These are phyloP conservation scores for Cherax quadricarinatus DNA, from an alignment of 1,140 invertebrate genomes.

Conservation along the genomic window DNA sequence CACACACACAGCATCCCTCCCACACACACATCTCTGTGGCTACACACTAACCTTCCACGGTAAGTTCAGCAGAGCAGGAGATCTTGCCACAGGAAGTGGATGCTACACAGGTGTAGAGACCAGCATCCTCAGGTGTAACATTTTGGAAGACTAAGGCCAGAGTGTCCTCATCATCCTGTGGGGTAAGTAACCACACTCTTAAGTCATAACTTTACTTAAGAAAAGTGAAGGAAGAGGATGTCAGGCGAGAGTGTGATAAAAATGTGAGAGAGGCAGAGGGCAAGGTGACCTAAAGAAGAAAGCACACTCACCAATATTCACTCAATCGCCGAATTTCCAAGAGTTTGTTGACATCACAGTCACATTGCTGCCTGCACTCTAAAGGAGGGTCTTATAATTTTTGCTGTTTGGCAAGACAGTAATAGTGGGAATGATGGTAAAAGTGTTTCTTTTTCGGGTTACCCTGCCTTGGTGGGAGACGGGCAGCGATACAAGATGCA, in stretches of 20 bases:
- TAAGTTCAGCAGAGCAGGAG: slow-evolving; percentile 91
- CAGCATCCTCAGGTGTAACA: slow-evolving; percentile 94
- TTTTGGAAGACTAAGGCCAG: slow-evolving; percentile 94
- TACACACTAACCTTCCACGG: slow-evolving; percentile 85
- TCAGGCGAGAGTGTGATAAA: background rate
- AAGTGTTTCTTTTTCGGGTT: too few species aligned
- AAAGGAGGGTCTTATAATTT: too few species aligned
- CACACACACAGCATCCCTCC: background rate
- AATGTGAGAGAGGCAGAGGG: background rate
- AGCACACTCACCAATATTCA: too few species aligned
- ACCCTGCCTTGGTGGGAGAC: too few species aligned
- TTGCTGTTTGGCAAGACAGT: too few species aligned
- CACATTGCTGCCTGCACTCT: too few species aligned
- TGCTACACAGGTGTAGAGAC: slow-evolving; percentile 95
- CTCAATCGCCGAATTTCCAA: too few species aligned
- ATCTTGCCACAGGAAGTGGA: slow-evolving; percentile 94
- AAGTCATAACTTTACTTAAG: background rate
- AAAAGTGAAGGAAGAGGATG: background rate
- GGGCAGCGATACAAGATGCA: too few species aligned
- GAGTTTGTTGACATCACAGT: too few species aligned
- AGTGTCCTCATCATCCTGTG: slow-evolving; percentile 91
- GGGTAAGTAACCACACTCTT: background rate
- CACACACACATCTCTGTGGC: background rate
- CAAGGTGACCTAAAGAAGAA: too few species aligned
- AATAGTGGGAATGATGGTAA: too few species aligned